A percentile compares a stretch with the other conserved stretches of the same genome.
Evolutionary conservation across 2,113 vertebrate genomes (phyloP).

Genomic region (Labrus mixtus): DNA sequence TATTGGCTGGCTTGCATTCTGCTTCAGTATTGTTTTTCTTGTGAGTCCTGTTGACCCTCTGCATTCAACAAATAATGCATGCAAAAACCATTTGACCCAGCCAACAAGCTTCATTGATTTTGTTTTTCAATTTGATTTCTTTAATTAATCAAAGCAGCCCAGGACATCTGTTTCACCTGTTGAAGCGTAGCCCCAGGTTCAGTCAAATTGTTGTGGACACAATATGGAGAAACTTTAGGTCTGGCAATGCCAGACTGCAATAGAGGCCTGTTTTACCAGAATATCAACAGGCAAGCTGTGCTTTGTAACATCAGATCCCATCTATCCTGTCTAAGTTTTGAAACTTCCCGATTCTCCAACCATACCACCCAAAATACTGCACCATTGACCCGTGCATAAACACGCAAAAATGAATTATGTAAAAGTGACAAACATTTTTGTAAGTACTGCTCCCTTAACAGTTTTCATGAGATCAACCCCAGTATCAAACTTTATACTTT

Average conservation of each 20-base stretch:
- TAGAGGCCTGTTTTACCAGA: background rate
- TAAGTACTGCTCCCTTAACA: too few species aligned
- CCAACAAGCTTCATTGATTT: slow-evolving; percentile 28
- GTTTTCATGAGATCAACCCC: too few species aligned
- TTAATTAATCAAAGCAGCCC: slow-evolving; percentile 27
- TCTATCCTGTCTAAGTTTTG: background rate
- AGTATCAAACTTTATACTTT: too few species aligned
- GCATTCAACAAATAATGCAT: slow-evolving; percentile 5
- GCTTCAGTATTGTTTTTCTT: background rate
- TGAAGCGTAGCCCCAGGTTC: background rate
- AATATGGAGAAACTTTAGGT: background rate
- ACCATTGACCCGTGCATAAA: background rate
- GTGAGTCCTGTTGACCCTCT: background rate
- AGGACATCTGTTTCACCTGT: background rate
- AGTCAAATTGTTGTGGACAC: background rate
- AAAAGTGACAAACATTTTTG: too few species aligned
- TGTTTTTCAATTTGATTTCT: slow-evolving; percentile 6
- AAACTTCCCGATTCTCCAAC: background rate
- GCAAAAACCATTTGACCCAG: slow-evolving; percentile 4
- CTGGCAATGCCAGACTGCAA: background rate
- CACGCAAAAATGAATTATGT: background rate
- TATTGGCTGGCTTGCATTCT: slow-evolving; percentile 5
- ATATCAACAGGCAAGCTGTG: background rate
- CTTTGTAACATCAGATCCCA: background rate
- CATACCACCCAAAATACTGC: too few species aligned